phyloP scores from a whole-genome alignment of 2,888 invertebrate species.

The Parnassius glacialis region DNA sequence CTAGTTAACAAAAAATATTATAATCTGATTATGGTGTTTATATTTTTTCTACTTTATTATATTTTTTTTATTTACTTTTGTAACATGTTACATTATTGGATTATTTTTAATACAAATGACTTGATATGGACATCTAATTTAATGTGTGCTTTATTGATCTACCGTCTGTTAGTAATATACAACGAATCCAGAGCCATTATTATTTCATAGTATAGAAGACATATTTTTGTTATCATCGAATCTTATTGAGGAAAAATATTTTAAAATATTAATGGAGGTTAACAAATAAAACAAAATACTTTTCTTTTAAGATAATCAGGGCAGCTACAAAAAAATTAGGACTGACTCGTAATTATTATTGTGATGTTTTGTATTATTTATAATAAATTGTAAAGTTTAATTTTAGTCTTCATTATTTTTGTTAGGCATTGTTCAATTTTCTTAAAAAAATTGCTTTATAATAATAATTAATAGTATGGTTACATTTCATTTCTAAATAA shows the following conservation, averaged over 20 bases:
- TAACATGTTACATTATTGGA: constrained; percentile 28
- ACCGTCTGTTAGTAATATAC: constrained; percentile 48
- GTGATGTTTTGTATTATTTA: constrained; percentile 21
- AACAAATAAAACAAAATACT: constrained; percentile 1
- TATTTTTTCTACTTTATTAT: constrained; percentile 42
- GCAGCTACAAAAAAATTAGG: constrained; percentile 14
- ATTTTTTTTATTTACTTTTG: constrained; percentile 33
- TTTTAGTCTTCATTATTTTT: background rate
- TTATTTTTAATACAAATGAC: constrained; percentile 31
- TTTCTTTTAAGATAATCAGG: constrained; percentile 3
- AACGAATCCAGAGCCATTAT: constrained; percentile 53
- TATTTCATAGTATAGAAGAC: constrained; percentile 40
- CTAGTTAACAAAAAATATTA: constrained; percentile 46
- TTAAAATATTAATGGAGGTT: background rate
- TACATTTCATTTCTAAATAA: too few species aligned
- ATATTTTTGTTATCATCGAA: constrained; percentile 28
- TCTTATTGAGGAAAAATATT: background rate
- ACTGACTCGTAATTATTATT: constrained; percentile 26
- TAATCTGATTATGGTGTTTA: constrained; percentile 56
- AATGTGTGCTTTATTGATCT: constrained; percentile 39
- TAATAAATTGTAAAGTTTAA: constrained; percentile 4
- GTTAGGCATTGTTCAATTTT: background rate
- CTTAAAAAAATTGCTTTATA: background rate
- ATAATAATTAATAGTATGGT: background rate
- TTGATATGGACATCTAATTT: constrained; percentile 14